These are phyloP conservation scores for Paracentrotus lividus DNA, from an alignment of 53 echinoderm and acorn worm species.

Conservation along the genomic window DNA sequence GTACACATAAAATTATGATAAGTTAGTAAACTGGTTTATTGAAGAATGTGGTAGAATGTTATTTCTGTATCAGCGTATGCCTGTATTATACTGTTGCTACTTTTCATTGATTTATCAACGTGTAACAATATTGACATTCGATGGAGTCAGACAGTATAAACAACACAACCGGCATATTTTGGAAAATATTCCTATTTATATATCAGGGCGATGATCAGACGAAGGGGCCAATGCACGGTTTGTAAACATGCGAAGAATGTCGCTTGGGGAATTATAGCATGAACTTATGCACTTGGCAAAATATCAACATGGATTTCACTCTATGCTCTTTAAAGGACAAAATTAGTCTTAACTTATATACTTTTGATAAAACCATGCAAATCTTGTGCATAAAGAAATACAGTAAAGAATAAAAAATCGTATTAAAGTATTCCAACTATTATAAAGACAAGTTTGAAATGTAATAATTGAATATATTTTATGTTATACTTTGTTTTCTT, in stretches of 20 bases:
- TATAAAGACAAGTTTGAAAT: neutral
- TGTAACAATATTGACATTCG: too few species aligned
- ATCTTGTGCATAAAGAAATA: neutral
- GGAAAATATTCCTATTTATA: constrained; percentile 2
- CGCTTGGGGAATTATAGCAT: neutral
- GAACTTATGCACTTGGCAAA: constrained; percentile 48
- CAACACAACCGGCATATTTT: neutral
- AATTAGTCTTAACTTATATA: neutral
- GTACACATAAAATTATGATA: too few species aligned
- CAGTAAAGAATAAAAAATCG: neutral
- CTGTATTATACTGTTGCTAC: too few species aligned
- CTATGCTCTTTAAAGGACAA: constrained; percentile 11
- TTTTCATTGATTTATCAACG: too few species aligned
- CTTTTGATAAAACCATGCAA: neutral
- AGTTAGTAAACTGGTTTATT: too few species aligned
- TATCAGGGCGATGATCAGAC: neutral
- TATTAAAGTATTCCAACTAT: neutral
- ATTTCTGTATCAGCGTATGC: too few species aligned
- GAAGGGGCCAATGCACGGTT: neutral
- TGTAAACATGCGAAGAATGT: constrained; percentile 28
- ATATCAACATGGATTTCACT: constrained; percentile 43
- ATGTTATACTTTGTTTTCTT: neutral
- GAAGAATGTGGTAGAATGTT: too few species aligned
- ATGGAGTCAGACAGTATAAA: neutral
- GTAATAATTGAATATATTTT: neutral